Percentiles rank a stretch among this genome's conserved stretches.
These are phyloP conservation scores for Gerosis bhagava DNA, from an alignment of 2,888 invertebrate genomes.

Conservation along the genomic window DNA sequence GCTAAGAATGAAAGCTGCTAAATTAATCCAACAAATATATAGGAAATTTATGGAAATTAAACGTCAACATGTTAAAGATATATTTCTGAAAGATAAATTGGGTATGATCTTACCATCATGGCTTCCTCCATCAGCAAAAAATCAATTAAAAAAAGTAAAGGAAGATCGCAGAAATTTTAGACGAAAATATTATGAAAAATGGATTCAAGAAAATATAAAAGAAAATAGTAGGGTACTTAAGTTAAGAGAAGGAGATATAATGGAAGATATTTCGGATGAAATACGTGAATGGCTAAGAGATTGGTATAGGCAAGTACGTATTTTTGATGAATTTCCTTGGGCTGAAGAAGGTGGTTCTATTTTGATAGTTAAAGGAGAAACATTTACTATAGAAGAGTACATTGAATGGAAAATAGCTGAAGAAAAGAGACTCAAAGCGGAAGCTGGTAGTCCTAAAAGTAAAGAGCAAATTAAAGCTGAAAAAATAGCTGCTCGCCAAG, in stretches of 20 bases:
- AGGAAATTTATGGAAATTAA: conserved; percentile 68
- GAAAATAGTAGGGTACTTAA: conserved; percentile 76
- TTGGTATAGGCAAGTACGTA: conserved; percentile 80
- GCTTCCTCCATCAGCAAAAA: conserved; percentile 65
- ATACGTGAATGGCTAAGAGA: conserved; percentile 88
- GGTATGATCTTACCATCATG: conserved; percentile 81
- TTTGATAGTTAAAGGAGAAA: conserved; percentile 81
- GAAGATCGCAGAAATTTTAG: conserved; percentile 69
- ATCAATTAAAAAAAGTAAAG: conserved; percentile 68
- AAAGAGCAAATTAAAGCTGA: conserved; percentile 75
- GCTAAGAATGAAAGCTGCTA: conserved; percentile 49
- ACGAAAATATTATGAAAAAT: conserved; percentile 66
- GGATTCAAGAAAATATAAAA: conserved; percentile 63
- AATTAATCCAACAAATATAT: conserved; percentile 56
- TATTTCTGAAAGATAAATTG: conserved; percentile 68
- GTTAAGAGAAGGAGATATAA: conserved; percentile 80
- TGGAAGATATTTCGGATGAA: conserved; percentile 90
- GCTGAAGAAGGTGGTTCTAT: conserved; percentile 87
- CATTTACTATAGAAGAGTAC: conserved; percentile 83
- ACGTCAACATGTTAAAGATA: conserved; percentile 57
- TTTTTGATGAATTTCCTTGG: conserved; percentile 89
- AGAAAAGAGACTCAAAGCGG: conserved; percentile 60
- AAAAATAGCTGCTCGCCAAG: conserved; percentile 61
- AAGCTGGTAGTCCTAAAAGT: conserved; percentile 54
- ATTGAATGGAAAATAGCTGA: conserved; percentile 60